phyloP scores from a whole-genome alignment of 2,113 vertebrate genomes.

The Panthera leo region DNA sequence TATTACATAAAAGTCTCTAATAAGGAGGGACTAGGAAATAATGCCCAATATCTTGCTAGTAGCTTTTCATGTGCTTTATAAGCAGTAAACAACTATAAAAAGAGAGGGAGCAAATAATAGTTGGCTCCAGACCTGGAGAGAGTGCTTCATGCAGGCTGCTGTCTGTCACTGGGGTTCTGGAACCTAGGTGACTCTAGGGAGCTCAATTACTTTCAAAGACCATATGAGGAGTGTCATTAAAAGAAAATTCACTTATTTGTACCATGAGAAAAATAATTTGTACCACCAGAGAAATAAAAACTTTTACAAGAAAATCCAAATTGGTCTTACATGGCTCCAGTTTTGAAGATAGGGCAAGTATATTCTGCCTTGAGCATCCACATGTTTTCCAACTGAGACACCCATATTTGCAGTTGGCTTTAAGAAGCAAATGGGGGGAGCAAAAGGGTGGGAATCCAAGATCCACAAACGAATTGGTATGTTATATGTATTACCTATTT shows the following conservation, averaged over 20 bases:
- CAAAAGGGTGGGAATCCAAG: slow-evolving; percentile 96
- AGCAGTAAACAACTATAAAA: not conserved
- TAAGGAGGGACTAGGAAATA: not conserved
- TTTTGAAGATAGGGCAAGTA: slow-evolving; percentile 92
- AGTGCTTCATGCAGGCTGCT: not conserved
- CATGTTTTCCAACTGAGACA: slow-evolving; percentile 93
- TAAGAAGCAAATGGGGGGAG: slow-evolving; percentile 95
- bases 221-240: slow-evolving; percentile 6
- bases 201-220: slow-evolving; percentile 5
- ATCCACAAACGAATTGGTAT: slow-evolving; percentile 95
- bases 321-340: slow-evolving; percentile 94
- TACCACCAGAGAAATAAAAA: not conserved
- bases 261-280: not conserved
- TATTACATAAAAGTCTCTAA: not conserved
- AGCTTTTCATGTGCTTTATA: not conserved
- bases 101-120: not conserved
- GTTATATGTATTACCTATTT: slow-evolving; percentile 92
- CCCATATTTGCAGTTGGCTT: slow-evolving; percentile 93
- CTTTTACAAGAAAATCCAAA: slow-evolving; percentile 32
- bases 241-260: slow-evolving; percentile 38
- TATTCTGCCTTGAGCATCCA: slow-evolving; percentile 92
- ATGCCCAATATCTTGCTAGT: not conserved
- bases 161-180: not conserved
- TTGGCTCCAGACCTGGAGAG: not conserved
- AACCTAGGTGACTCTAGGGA: not conserved